phyloP scores from a whole-genome alignment of 2,888 invertebrate species.

The Phrixothrix hirtus region DNA sequence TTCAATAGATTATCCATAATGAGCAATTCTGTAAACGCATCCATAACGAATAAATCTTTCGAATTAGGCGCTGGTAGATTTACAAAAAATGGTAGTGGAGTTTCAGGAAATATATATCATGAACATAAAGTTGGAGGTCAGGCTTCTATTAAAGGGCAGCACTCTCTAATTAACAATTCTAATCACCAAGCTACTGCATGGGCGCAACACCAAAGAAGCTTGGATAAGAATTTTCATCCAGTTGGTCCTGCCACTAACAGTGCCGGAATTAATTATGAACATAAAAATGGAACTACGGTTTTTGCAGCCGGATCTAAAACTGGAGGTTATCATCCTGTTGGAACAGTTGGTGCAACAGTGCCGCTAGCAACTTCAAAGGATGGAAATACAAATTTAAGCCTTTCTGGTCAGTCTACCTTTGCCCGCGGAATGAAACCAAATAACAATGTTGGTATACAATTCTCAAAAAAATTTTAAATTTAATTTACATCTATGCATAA shows the following conservation, averaged over 20 bases:
- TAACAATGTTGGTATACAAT: neutral
- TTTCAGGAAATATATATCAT: slow-evolving; percentile 6
- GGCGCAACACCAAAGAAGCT: slow-evolving; percentile 17
- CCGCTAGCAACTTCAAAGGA: slow-evolving; percentile 4
- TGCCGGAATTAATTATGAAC: slow-evolving; percentile 10
- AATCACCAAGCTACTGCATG: slow-evolving; percentile 14
- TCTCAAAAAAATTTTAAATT: slow-evolving; percentile 7
- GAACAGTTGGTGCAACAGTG: slow-evolving; percentile 10
- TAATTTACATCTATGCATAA: too few relatives aligned
- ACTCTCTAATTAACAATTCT: neutral
- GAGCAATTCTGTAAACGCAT: neutral
- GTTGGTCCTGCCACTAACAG: slow-evolving; percentile 16
- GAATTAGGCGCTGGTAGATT: neutral
- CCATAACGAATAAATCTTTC: neutral
- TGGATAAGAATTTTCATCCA: slow-evolving; percentile 9
- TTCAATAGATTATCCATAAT: too few relatives aligned
- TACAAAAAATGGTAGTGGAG: neutral
- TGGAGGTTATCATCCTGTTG: slow-evolving; percentile 5
- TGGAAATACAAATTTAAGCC: slow-evolving; percentile 5
- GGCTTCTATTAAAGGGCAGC: slow-evolving; percentile 1
- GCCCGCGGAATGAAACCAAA: slow-evolving; percentile 7
- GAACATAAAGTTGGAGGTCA: slow-evolving; percentile 4
- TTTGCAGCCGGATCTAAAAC: slow-evolving; percentile 8
- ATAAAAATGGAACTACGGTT: slow-evolving; percentile 10
- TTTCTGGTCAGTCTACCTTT: slow-evolving; percentile 5